Base-by-base conservation (phyloP, 2,888 invertebrate species). In the Nemotelus nigrinus region DNA sequence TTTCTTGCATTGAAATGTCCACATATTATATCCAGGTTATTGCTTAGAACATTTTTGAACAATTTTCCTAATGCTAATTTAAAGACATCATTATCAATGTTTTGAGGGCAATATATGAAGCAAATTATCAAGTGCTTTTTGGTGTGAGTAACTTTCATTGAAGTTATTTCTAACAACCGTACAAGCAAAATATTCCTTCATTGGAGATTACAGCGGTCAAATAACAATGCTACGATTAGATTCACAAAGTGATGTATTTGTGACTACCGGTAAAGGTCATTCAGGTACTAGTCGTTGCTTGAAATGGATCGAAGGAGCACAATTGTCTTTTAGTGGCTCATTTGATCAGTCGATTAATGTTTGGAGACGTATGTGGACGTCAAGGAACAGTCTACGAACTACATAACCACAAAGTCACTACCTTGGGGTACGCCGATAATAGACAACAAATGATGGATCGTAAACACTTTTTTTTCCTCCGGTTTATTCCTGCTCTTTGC, bases 281-380 rank as follows among this genome's bases (percentile, higher is more conserved):
- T 93, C 93, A 82, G 96, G 95, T 88, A 89, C 96, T 78, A 93
- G 99, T 72, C 91, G 97, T 74, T 94, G 96, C 74, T 89, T 99
- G 79, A 93, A 95, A 70, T 99, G 99, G 99, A 98, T 99, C 82
- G 90, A 93, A 3, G 92, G 94, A 76, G 93, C 95, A 74, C 95
- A 97, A 83, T 90, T 97, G 81, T 88, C 99, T 77, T 99, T 98
- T 87, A 99, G 99, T 81, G 99, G 98, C 0, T 96, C 98, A 79
- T 96, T 94, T 85, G 99, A 99, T 88, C 95, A 97, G 86, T 93
- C 94, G 45, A 95, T 99, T 76, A 96, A 98, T 84, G 96, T 97
- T 43, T 99, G 99, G 99, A n/a, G 99, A 99, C 88, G 98, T 99
- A 81, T 99, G 98, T 4, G 98, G 98, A 0, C 94, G 95, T 83